Conservation (phyloP, 2,113 vertebrate genomes). For the Cololabis saira region DNA sequence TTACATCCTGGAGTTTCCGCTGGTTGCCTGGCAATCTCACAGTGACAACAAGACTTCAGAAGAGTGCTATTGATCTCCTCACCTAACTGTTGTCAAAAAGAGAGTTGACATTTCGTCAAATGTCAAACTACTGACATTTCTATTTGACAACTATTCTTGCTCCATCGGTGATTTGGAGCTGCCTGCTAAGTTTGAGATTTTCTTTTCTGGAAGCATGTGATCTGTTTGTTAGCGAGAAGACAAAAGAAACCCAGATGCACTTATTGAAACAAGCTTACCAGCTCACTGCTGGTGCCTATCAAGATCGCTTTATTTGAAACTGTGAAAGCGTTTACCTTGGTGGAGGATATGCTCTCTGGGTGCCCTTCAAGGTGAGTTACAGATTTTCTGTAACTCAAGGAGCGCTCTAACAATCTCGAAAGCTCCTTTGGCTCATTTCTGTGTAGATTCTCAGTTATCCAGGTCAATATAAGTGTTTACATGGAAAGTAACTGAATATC, state of each 20-base stretch:
- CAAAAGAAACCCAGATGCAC: not conserved
- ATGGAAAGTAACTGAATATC: too few species aligned
- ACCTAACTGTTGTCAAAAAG: constrained; percentile 18
- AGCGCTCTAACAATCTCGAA: too few species aligned
- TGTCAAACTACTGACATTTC: constrained; percentile 43
- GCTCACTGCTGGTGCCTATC: too few species aligned
- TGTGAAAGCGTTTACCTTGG: too few species aligned
- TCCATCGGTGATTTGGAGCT: constrained; percentile 4
- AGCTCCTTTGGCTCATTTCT: too few species aligned
- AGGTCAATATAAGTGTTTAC: too few species aligned
- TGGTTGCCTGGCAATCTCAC: not conserved
- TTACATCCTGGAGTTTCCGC: not conserved
- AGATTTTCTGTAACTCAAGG: too few species aligned
- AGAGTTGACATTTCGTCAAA: constrained; percentile 39
- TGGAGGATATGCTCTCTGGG: too few species aligned
- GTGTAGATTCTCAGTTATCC: too few species aligned
- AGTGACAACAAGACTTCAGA: not conserved
- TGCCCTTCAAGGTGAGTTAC: too few species aligned
- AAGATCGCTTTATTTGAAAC: too few species aligned
- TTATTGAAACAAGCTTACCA: not conserved
- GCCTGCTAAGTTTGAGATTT: constrained; percentile 9
- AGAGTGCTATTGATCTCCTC: constrained; percentile 23
- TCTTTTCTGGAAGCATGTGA: not conserved
- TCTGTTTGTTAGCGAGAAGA: not conserved
- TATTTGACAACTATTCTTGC: constrained; percentile 10